Base-by-base conservation (phyloP, 2,888 invertebrate species). In the Caenorhabditis uteleia region DNA sequence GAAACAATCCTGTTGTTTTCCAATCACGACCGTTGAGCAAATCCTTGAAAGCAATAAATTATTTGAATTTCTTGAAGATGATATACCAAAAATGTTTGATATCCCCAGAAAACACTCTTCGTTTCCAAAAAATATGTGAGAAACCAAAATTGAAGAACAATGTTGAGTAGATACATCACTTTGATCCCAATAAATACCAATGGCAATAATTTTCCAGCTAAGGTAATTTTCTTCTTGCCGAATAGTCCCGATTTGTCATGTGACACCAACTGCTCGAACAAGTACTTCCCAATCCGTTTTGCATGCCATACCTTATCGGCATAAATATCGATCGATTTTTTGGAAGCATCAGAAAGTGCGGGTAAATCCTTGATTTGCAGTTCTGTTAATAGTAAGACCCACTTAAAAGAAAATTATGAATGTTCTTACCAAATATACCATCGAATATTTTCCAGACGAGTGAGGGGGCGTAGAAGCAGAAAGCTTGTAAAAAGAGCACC, bases 381-480 rank as follows among this genome's bases (percentile, higher is more conserved):
- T 45, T 64, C 64, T 64, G 43, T 6, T 27, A 48, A 20, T 18
- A 8, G 44, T 10, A 16, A 8, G 8, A 5, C 12, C 26, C n/a
- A 23, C 7, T 18, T n/a, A n/a, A n/a, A n/a, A 16, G 4, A 16
- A 44, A 29, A 14, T 18, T 16, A 14, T 7, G 10, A 5, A 20
- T 18, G 2, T 3, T 20, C n/a, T 27, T 47, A 78, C 78, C 79
- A 43, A 77, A 75, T 44, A 66, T 75, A 21, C 70, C 73, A 55
- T 77, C 76, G 61, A 74, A 70, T n/a, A 68, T 57, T 47, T 70
- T 64, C 82, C 82, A 82, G 26, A 82, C 59, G 47, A 82, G 56
- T 4, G 77, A 77, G 10, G 83, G 83, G 8, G 83, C 40, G 53
- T 77, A 81, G 74, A 83, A 83, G 16, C 79, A 67, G 45, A 83